A percentile compares a stretch with the other conserved stretches of the same genome.
Evolutionary conservation across 2,888 invertebrate species (phyloP).

Genomic region (Bombyx huttoni): DNA sequence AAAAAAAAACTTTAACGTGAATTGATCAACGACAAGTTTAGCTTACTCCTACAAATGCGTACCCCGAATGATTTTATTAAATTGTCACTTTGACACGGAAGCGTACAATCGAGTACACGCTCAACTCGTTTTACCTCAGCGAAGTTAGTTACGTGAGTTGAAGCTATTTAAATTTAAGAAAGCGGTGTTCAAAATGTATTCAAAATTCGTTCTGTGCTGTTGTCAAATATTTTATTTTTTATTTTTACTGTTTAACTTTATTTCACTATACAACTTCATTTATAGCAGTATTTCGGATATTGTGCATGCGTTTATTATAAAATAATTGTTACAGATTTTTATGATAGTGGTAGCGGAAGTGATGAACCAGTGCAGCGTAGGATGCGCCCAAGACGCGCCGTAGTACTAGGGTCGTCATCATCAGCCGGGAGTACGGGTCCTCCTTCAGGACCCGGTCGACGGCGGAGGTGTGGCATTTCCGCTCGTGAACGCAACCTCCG

Average conservation of each 20-base stretch:
- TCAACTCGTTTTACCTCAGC: constrained; percentile 1
- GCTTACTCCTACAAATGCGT: neutral
- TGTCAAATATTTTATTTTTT: neutral
- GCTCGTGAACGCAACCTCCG: constrained; percentile 89
- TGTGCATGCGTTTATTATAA: no score
- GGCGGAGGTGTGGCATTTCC: constrained; percentile 82
- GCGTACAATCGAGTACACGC: constrained; percentile 1
- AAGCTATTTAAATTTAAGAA: constrained; percentile 5
- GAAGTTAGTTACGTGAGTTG: constrained; percentile 4
- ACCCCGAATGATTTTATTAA: neutral
- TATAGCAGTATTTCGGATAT: no score
- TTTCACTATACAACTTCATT: no score
- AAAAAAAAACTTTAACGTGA: no score
- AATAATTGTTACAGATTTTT: constrained; percentile 37
- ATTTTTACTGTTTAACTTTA: neutral
- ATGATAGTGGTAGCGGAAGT: constrained; percentile 54
- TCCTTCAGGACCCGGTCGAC: constrained; percentile 52
- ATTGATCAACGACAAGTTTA: neutral
- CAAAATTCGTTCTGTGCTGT: neutral
- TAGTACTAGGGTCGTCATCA: constrained; percentile 39
- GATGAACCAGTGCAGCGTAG: constrained; percentile 41
- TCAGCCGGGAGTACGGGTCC: constrained; percentile 28
- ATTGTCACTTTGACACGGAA: neutral
- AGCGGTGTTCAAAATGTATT: constrained; percentile 1
- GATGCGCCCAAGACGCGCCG: constrained; percentile 35